Percentiles rank a stretch among this genome's conserved stretches.
Evolutionary conservation across 1,140 invertebrate species (phyloP).

Genomic region (Sinonovacula constricta): DNA sequence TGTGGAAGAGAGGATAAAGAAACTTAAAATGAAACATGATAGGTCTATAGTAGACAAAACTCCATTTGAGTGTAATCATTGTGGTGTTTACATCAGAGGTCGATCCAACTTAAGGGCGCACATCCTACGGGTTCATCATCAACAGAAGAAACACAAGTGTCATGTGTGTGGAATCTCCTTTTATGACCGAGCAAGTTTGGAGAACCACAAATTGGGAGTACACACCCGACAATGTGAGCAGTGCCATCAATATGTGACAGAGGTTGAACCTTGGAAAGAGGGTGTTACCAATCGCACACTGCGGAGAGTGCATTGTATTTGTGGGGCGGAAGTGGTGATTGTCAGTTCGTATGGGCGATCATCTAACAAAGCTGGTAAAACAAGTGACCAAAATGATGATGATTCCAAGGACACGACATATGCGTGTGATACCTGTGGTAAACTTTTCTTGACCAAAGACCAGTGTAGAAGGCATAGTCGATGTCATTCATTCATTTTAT

Average conservation of each 20-base stretch:
- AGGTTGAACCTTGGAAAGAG: conserved; percentile 21
- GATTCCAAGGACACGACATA: too few species aligned
- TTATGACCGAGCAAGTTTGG: background rate
- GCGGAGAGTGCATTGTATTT: conserved; percentile 16
- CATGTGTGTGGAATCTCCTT: conserved; percentile 10
- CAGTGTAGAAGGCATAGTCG: too few species aligned
- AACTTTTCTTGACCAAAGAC: too few species aligned
- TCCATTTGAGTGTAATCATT: conserved; percentile 40
- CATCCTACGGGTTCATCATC: conserved; percentile 17
- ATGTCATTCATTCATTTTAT: too few species aligned
- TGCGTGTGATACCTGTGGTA: too few species aligned
- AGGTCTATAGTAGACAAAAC: too few species aligned
- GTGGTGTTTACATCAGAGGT: conserved; percentile 18
- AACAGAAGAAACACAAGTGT: conserved; percentile 22
- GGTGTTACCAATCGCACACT: conserved; percentile 7
- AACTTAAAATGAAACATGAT: too few species aligned
- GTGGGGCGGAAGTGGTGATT: conserved; percentile 22
- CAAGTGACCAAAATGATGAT: too few species aligned
- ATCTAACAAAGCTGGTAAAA: too few species aligned
- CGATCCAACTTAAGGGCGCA: conserved; percentile 18
- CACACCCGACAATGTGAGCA: conserved; percentile 35
- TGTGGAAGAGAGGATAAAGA: too few species aligned
- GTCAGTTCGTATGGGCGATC: background rate
- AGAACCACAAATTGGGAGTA: conserved; percentile 25
- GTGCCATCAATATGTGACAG: conserved; percentile 39